Conservation (phyloP, 1,140 invertebrate genomes). For the Kradibia gibbosae region DNA sequence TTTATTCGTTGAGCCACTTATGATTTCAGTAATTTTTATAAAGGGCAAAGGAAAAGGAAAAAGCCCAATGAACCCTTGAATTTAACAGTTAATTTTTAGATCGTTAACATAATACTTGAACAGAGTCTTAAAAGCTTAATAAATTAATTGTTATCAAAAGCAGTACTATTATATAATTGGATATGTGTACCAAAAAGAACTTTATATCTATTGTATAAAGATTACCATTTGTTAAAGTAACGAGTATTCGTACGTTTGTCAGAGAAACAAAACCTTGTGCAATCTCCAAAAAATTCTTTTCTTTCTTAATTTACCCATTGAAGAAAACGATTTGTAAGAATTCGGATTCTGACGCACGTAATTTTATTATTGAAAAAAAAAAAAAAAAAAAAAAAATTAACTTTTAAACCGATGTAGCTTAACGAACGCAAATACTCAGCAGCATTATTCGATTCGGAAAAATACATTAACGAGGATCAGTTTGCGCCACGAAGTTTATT, state of each 20-base stretch:
- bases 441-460: neutral
- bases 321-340: neutral
- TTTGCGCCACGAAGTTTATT: conserved; percentile 29
- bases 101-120: conserved; percentile 26
- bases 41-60: too few relatives aligned
- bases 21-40: conserved; percentile 29
- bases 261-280: conserved; percentile 20
- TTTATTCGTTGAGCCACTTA: conserved; percentile 25
- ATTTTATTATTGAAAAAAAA: too few relatives aligned
- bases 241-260: conserved; percentile 1
- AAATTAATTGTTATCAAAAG: conserved; percentile 40
- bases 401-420: neutral
- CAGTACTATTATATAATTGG: conserved; percentile 48
- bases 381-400: conserved; percentile 17
- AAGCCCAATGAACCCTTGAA: neutral
- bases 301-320: conserved; percentile 1
- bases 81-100: conserved; percentile 18
- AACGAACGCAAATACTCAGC: conserved; percentile 22
- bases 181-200: conserved; percentile 48
- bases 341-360: neutral
- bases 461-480: conserved; percentile 13
- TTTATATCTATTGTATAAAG: conserved; percentile 46
- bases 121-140: conserved; percentile 38
- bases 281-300: conserved; percentile 35
- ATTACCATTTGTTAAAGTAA: conserved; percentile 40